phyloP scores from a whole-genome alignment of 2,888 invertebrate species.

The Calameuta filiformis region DNA sequence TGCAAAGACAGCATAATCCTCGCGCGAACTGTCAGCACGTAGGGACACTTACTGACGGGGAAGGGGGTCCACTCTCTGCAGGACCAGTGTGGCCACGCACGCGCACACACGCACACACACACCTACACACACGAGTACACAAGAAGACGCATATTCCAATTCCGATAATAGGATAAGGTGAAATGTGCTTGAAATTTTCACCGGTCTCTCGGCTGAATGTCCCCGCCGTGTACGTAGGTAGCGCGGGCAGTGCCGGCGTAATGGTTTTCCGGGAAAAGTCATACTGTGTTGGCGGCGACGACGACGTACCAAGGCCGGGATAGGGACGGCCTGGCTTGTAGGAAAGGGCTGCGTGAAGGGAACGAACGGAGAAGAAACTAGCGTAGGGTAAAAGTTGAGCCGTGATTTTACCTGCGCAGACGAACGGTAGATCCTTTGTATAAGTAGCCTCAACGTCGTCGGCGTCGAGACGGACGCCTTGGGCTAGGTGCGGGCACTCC shows the following conservation, averaged over 20 bases:
- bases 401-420: constrained; percentile 72
- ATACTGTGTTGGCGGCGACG: background rate
- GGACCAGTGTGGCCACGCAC: constrained; percentile 22
- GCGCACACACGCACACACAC: constrained; percentile 39
- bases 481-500: constrained; percentile 78
- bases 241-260: background rate
- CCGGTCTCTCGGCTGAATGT: background rate
- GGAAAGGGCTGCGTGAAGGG: constrained; percentile 21
- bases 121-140: background rate
- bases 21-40: constrained; percentile 16
- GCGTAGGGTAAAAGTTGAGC: constrained; percentile 17
- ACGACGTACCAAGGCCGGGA: constrained; percentile 54
- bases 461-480: constrained; percentile 69
- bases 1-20: background rate
- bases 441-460: constrained; percentile 57
- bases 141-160: background rate
- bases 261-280: constrained; percentile 1
- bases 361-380: constrained; percentile 1
- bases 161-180: background rate
- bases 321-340: constrained; percentile 58
- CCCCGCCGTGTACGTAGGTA: background rate
- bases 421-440: constrained; percentile 69
- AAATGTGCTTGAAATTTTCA: background rate
- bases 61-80: constrained; percentile 35
- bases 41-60: constrained; percentile 22